Evolutionary conservation across 1,140 invertebrate species (phyloP).

Genomic region (Lepidurus packardi): DNA sequence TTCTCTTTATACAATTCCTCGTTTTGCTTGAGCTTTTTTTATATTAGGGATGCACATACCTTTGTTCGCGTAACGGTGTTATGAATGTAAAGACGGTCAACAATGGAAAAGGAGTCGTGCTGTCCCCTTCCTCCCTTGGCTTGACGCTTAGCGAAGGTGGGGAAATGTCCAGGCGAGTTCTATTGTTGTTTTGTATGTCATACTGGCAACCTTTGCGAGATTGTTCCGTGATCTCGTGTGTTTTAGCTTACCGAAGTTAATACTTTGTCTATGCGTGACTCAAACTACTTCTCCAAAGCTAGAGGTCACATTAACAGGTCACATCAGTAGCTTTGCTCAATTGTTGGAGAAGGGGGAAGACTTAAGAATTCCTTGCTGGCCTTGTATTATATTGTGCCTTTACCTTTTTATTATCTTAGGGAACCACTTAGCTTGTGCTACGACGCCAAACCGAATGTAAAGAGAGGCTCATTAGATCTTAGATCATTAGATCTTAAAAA

Average conservation of each 20-base stretch:
- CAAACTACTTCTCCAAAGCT: not conserved
- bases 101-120: constrained; percentile 10
- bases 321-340: not conserved
- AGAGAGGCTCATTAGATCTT: not conserved
- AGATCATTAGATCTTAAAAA: no score
- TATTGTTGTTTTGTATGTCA: constrained; percentile 15
- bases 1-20: constrained; percentile 10
- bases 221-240: constrained; percentile 12
- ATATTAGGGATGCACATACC: not conserved
- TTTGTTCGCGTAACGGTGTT: not conserved
- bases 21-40: not conserved
- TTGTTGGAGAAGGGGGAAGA: not conserved
- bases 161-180: constrained; percentile 9
- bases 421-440: not conserved
- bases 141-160: not conserved
- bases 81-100: not conserved
- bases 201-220: constrained; percentile 9
- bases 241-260: constrained; percentile 15
- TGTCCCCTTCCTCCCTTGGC: not conserved
- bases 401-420: not conserved
- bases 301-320: constrained; percentile 19
- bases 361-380: not conserved
- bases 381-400: not conserved
- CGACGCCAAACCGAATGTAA: not conserved
- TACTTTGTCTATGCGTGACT: constrained; percentile 7